Evolutionary conservation across 2,888 invertebrate genomes (phyloP), one percentile per base, ranked within the genome.

Genomic region (Lucinisca nassula): DNA sequence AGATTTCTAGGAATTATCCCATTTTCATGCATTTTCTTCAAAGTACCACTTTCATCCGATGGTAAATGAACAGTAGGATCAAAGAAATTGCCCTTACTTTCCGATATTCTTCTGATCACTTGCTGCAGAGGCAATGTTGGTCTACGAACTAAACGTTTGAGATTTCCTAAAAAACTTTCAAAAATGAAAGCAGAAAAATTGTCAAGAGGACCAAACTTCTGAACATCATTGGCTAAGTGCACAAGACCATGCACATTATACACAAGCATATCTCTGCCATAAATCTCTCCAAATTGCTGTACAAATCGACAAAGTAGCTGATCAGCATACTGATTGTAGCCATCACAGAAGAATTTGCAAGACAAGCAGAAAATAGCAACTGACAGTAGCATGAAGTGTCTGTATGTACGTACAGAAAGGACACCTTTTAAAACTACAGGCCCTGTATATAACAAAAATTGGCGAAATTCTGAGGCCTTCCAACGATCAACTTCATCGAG

Each of bases 211-310:
- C 96, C 96, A 90, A 93, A 95, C 49, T 85, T 92, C 77, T 79
- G 49, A 8, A 93, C 94, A 88, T 96, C 96, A 77, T 93, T 92
- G 24, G 94, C 92, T 61, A 96, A 76, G 90, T 96, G 96, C 32
- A 93, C 82, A 17, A 96, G 87, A 74, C 93, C 92, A 90, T 96
- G 96, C 17, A 96, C 91, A 92, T 96, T 96, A 86, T 95, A 91
- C 14, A 93, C 92, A 8, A 96, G 81, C 82, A 90, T 91, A 74
- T 95, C 93, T 82, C 91, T 84, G 12, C 95, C 95, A 93, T 96
- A 96, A 45, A 95, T 72, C 73, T 92, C 83, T 49, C 89, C 72
- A 90, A 92, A 87, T 10, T 90, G 72, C 70, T 79, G 0, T 2
- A 95, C 94, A 92, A 95, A 95, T 10, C 82, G 32, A 55, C 75